phyloP scores from a whole-genome alignment of 2,113 vertebrate genomes.

The Alligator mississippiensis region DNA sequence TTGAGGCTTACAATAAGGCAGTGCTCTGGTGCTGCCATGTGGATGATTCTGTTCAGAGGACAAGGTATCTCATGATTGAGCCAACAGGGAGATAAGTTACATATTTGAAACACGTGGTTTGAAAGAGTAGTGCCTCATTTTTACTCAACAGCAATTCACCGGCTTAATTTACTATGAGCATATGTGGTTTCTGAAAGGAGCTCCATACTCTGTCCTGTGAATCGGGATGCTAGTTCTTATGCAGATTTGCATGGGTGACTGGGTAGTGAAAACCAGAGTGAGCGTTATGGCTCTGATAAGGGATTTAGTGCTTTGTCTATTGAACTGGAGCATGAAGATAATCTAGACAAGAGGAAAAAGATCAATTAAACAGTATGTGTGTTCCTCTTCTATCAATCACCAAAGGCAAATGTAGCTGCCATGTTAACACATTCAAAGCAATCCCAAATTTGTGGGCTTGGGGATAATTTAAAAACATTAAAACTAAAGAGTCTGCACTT shows the following conservation, averaged over 20 bases:
- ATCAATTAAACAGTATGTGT: background rate
- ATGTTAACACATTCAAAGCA: background rate
- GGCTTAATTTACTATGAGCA: rapidly evolving
- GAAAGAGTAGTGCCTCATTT: background rate
- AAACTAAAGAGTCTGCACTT: background rate
- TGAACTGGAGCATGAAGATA: background rate
- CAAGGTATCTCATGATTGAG: background rate
- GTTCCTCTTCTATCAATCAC: background rate
- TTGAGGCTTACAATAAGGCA: background rate
- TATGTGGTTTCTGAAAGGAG: background rate
- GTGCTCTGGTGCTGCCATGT: background rate
- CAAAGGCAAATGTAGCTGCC: background rate
- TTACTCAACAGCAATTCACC: background rate
- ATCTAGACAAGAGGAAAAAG: background rate
- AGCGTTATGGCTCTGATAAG: background rate
- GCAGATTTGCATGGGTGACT: background rate
- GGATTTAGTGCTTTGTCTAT: background rate
- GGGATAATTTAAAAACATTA: background rate
- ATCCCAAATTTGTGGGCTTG: background rate
- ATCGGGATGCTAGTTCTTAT: background rate
- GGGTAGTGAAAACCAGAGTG: background rate
- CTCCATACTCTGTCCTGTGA: background rate
- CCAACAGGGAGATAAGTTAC: background rate
- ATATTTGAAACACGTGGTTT: background rate
- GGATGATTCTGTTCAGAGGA: background rate